Conservation (phyloP, 2,888 invertebrate genomes). For the Hirtodrosophila histrioides region DNA sequence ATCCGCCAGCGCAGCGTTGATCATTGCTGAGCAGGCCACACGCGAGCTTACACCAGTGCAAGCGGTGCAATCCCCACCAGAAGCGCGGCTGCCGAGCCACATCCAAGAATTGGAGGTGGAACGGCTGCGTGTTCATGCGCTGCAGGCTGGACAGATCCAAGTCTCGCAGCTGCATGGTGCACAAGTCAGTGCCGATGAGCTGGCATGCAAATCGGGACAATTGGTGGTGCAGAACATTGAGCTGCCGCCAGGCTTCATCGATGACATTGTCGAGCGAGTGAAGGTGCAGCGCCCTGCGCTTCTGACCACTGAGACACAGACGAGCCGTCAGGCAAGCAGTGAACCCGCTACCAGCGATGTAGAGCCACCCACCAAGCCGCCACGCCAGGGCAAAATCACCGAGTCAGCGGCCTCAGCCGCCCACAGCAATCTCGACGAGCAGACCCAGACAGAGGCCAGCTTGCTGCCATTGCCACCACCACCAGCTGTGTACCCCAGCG, state of each 20-base stretch:
- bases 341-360: constrained; percentile 64
- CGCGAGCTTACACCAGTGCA: constrained; percentile 54
- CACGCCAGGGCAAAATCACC: constrained; percentile 63
- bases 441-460: constrained; percentile 80
- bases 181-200: constrained; percentile 89
- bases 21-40: constrained; percentile 47
- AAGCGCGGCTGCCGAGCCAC: constrained; percentile 61
- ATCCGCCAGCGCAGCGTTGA: constrained; percentile 25
- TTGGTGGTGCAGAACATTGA: constrained; percentile 89
- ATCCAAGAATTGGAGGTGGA: constrained; percentile 92
- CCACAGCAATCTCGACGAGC: constrained; percentile 73
- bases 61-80: constrained; percentile 38
- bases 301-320: constrained; percentile 84
- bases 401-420: constrained; percentile 36
- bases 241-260: constrained; percentile 88
- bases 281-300: constrained; percentile 77
- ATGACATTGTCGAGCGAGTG: constrained; percentile 87
- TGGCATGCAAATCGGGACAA: constrained; percentile 89
- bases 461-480: constrained; percentile 86
- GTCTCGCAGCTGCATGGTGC: constrained; percentile 93
- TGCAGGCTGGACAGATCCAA: constrained; percentile 91
- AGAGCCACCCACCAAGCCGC: constrained; percentile 77
- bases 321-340: constrained; percentile 78
- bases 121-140: constrained; percentile 90
- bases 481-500: constrained; percentile 84